Base-by-base conservation (phyloP, 2,113 vertebrate species). In the Verasper variegatus region DNA sequence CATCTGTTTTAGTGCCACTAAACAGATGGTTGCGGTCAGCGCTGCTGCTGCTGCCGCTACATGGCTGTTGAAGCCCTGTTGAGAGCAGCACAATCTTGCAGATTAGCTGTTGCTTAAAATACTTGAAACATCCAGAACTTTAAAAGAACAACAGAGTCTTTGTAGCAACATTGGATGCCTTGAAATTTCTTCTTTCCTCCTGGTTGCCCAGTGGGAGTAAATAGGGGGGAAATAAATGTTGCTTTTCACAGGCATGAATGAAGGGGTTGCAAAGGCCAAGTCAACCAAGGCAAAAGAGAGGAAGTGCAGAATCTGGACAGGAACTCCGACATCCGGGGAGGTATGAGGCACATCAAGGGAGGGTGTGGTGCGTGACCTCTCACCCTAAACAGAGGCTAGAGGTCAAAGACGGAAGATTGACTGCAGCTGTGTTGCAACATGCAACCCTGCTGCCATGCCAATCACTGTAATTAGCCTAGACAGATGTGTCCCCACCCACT, bases 1-100 rank as follows among this genome's bases (percentile, higher is more conserved):
- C 27, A 40, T 72, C 55, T 79, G 76, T 80, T 74, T 72, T 54
- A 81, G 65, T 77, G 71, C 55, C 73, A 62, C 66, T 81, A 74
- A 86, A 85, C 79, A 86, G 83, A 89, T 91, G 87, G 24, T 80
- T 87, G 81, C 82, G 86, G 75, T 81, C 74, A 81, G 67, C 23
- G 31, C 62, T 67, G 26, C 60, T 74, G 74, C 63, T 71, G 74
- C 63, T 65, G 76, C 23, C 37, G 40, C 23, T 71, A 58, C 82
- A 76, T 68, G 52, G 26, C 68, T 70, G 54, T 14, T 47, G 74
- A 76, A 74, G 63, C 31, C 56, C 51, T 17, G 71, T 63, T 63
- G 73, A 75, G 56, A 74, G 37, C 20, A 55, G 42, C 62, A 31
- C 59, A 63, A 68, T 74, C 60, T 54, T 20, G 2, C 64, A 35